Percentiles rank a stretch among this genome's conserved stretches.
Conservation (phyloP, 2,113 vertebrate genomes). For the Gobio gobio region DNA sequence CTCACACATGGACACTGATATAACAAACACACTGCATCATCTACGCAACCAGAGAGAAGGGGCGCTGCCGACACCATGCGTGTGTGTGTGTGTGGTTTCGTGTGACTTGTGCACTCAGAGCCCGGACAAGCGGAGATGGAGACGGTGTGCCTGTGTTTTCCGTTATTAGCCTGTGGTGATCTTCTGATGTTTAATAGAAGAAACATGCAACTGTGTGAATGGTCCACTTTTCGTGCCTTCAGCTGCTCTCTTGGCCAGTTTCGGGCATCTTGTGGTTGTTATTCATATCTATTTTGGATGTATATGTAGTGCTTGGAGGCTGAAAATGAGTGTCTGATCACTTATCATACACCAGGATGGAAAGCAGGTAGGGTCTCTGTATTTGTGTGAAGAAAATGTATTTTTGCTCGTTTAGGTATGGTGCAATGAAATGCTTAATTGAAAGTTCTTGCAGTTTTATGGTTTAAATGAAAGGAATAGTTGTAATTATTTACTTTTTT, state of each 20-base stretch:
- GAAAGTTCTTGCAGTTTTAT: neutral
- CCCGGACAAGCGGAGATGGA: slow-evolving; percentile 18
- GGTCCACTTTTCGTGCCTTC: neutral
- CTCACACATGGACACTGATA: slow-evolving; percentile 1
- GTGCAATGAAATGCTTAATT: neutral
- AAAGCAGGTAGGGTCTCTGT: slow-evolving; percentile 52
- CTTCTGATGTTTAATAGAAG: slow-evolving; percentile 35
- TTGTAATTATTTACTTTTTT: neutral
- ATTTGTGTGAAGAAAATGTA: neutral
- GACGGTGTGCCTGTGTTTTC: slow-evolving; percentile 21
- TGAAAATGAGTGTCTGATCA: slow-evolving; percentile 45
- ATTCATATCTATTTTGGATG: neutral
- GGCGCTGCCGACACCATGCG: slow-evolving; percentile 14
- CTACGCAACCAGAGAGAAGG: neutral
- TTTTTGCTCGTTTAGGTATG: neutral
- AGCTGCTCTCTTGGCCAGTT: slow-evolving; percentile 13
- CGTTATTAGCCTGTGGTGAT: neutral
- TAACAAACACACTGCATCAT: neutral
- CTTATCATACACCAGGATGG: slow-evolving; percentile 48
- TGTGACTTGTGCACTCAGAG: slow-evolving; percentile 25
- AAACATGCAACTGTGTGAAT: slow-evolving; percentile 41
- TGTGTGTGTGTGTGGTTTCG: neutral
- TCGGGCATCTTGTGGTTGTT: neutral
- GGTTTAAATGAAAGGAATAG: neutral
- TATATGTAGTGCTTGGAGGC: slow-evolving; percentile 1